A percentile compares a stretch with the other conserved stretches of the same genome.
Evolutionary conservation across 2,888 invertebrate species (phyloP).

Genomic region (Carterocephalus palaemon): DNA sequence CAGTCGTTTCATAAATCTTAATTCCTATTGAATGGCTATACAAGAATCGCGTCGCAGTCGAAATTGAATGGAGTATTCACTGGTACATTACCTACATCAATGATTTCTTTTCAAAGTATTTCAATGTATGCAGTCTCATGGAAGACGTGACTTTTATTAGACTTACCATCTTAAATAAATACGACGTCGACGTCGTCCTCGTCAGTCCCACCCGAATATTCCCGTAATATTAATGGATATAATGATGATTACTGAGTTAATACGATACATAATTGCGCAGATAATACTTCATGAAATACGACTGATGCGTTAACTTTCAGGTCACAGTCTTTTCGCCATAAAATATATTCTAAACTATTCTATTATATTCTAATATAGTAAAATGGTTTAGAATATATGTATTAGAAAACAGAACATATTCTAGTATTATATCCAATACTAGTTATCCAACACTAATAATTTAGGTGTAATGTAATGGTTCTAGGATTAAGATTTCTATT

Average conservation of each 20-base stretch:
- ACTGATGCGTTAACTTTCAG: conserved; percentile 35
- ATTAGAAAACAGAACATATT: too few relatives aligned
- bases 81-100: too few relatives aligned
- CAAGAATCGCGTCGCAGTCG: conserved; percentile 32
- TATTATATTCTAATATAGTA: background rate
- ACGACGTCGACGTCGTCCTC: too few relatives aligned
- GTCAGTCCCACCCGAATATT: too few relatives aligned
- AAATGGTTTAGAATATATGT: conserved; percentile 26
- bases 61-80: conserved; percentile 52
- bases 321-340: conserved; percentile 50
- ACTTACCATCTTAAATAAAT: conserved; percentile 3
- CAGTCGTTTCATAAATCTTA: conserved; percentile 32
- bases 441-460: conserved; percentile 53
- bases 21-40: conserved; percentile 42
- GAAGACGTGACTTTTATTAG: conserved; percentile 44
- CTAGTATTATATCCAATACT: too few relatives aligned
- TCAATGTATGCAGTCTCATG: conserved; percentile 45
- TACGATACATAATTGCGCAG: background rate
- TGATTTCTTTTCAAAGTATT: conserved; percentile 50
- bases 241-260: too few relatives aligned
- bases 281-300: background rate
- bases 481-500: too few relatives aligned
- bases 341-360: too few relatives aligned
- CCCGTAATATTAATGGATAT: too few relatives aligned
- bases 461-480: too few relatives aligned